Base-by-base conservation (phyloP, 2,113 vertebrate species). In the Mastomys coucha region DNA sequence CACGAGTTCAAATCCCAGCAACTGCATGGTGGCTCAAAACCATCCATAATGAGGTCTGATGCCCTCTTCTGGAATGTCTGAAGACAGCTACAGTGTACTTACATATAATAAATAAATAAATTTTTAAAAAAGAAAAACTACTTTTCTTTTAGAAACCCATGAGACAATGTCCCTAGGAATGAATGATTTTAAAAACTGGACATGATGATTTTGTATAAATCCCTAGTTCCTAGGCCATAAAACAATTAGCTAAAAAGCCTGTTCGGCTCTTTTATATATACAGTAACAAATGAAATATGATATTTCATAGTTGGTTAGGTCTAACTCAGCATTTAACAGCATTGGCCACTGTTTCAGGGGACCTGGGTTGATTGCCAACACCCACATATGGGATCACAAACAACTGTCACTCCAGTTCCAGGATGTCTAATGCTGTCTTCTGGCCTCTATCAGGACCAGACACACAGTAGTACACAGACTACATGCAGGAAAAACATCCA, bases 131-230 rank as follows among this genome's bases (percentile, higher is more conserved):
- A 60, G 39, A 45, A 45, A 80, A 67, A 58, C 0, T 9, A 82
- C 63, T 90, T 92, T 22, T 80, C 45, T 67, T 95, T 87, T 22
- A 88, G 45, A 67, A 91, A 76, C 56, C 58, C 36, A 22, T 77
- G 65, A 70, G 26, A 45, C 8, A 93, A 67, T 58, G 22, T 88
- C 45, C 53, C 51, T 31, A 86, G 67, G 39, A 91, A 87, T 65
- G 26, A 42, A 88, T 69, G 88, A 42, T 81, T 92, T 97, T 65
- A 56, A 76, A 82, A 78, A 80, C 24, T 36, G 31, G 20, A 92
- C 33, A 92, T n/a, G 3, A 72, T 45, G 39, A 36, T 56, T 73
- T 60, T 60, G 72, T 26, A 17, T 85, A 91, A 91, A 60, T 88
- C 87, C 60, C 33, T 89, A 56, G n/a, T 72, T 73, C 93, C 45